phyloP scores from a whole-genome alignment of 2,797 vertebrate species.

The Taeniopygia guttata region DNA sequence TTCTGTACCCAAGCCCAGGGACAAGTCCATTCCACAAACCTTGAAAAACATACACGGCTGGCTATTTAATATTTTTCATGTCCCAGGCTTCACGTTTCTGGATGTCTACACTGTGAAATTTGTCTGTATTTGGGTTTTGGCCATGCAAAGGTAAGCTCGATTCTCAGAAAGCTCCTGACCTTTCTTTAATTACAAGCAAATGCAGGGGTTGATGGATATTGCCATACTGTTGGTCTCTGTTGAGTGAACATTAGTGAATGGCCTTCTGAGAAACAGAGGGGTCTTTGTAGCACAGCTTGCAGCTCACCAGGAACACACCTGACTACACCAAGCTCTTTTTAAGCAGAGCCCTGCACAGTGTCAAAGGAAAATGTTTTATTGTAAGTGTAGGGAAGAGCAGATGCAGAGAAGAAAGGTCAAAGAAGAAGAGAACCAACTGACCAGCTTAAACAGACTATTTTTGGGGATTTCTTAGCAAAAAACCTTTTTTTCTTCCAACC shows the following conservation, averaged over 20 bases:
- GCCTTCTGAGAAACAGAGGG: conserved; percentile 46
- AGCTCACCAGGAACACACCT: conserved; percentile 60
- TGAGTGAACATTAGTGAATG: conserved; percentile 4
- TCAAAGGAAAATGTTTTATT: conserved; percentile 73
- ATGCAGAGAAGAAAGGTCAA: conserved; percentile 64
- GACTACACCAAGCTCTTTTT: conserved; percentile 59
- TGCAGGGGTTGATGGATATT: conserved; percentile 35
- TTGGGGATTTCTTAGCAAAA: not conserved
- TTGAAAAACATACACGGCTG: conserved; percentile 8
- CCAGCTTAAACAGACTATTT: conserved; percentile 45
- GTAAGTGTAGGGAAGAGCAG: conserved; percentile 62
- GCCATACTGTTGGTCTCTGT: conserved; percentile 13
- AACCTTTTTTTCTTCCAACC: conserved; percentile 4
- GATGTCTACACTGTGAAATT: conserved; percentile 43
- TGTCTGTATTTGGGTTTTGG: conserved; percentile 39
- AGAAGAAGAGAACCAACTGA: conserved; percentile 65
- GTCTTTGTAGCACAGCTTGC: conserved; percentile 64
- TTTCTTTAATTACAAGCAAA: conserved; percentile 61
- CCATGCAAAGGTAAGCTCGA: not conserved
- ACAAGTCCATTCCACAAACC: conserved; percentile 16
- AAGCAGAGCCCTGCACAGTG: conserved; percentile 45
- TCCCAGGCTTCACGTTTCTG: not conserved
- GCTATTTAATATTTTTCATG: conserved; percentile 26
- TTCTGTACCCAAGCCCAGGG: not conserved
- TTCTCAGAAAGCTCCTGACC: conserved; percentile 43